These are phyloP conservation scores for Lydus trimaculatus DNA, from an alignment of 2,888 invertebrate species.

Conservation along the genomic window DNA sequence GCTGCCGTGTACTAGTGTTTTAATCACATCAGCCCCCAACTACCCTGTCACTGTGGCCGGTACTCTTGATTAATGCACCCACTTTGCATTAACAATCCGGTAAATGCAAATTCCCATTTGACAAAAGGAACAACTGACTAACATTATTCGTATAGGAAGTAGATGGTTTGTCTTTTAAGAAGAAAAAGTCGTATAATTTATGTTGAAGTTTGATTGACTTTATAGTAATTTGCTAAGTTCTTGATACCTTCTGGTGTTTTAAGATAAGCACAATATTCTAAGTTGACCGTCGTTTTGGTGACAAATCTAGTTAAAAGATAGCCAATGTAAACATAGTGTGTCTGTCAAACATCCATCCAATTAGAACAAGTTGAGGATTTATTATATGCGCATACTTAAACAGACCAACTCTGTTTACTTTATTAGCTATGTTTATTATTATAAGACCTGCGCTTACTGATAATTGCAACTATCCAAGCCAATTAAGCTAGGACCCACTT, in stretches of 20 bases:
- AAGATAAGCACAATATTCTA: constrained; percentile 20
- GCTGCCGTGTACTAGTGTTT: constrained; percentile 58
- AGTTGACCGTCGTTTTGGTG: constrained; percentile 22
- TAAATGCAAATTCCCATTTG: constrained; percentile 55
- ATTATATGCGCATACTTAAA: constrained; percentile 55
- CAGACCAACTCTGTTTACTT: constrained; percentile 55
- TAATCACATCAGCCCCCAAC: constrained; percentile 55
- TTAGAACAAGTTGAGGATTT: constrained; percentile 58
- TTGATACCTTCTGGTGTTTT: constrained; percentile 16
- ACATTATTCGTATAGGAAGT: neutral
- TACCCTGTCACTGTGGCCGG: constrained; percentile 56
- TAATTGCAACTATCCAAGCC: constrained; percentile 55
- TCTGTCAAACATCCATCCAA: constrained; percentile 60
- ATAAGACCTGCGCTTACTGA: constrained; percentile 51
- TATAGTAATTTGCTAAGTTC: neutral
- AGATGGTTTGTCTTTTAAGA: neutral
- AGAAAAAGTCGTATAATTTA: neutral
- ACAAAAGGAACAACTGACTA: constrained; percentile 41
- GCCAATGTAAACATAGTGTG: constrained; percentile 33
- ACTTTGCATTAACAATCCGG: constrained; percentile 61
- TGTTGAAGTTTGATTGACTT: neutral
- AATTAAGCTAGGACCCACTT: constrained; percentile 51
- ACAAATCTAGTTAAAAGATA: constrained; percentile 24
- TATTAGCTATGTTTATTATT: constrained; percentile 56
- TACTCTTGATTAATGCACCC: constrained; percentile 60